phyloP scores from a whole-genome alignment of 2,113 vertebrate genomes.

The Antechinus flavipes region DNA sequence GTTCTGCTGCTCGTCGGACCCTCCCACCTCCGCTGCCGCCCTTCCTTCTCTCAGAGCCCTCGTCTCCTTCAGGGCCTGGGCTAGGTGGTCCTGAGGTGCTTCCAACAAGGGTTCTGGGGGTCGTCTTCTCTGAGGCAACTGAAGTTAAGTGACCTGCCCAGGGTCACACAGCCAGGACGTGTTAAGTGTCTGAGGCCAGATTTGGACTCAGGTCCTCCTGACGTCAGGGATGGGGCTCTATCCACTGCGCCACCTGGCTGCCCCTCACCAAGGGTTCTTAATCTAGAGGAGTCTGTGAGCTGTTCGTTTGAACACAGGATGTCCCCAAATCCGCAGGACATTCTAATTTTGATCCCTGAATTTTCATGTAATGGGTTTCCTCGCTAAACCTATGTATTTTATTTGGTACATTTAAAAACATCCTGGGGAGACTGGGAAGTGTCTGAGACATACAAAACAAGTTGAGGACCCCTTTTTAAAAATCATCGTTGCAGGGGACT shows the following conservation, averaged over 20 bases:
- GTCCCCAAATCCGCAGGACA: background rate
- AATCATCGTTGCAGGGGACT: background rate
- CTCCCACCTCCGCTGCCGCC: background rate
- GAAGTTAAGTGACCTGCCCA: too few species aligned
- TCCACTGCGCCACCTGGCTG: too few species aligned
- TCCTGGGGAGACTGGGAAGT: background rate
- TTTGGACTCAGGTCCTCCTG: too few species aligned
- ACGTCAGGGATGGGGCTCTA: too few species aligned
- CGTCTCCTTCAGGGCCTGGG: background rate
- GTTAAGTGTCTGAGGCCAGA: too few species aligned
- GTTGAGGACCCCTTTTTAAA: background rate
- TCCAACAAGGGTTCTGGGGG: background rate
- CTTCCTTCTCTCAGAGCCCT: background rate
- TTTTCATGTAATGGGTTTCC: background rate
- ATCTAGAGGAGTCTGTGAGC: background rate
- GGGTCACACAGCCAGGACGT: too few species aligned
- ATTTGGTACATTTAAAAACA: background rate
- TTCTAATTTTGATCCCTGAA: background rate
- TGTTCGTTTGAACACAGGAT: background rate
- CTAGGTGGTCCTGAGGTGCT: background rate
- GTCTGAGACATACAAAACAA: background rate
- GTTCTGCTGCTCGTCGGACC: too few species aligned
- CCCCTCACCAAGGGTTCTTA: background rate
- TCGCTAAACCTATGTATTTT: background rate
- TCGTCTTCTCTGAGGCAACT: background rate